Percentiles rank a stretch among this genome's conserved stretches.
phyloP scores from a whole-genome alignment of 2,797 vertebrate species.

The Columba guinea region DNA sequence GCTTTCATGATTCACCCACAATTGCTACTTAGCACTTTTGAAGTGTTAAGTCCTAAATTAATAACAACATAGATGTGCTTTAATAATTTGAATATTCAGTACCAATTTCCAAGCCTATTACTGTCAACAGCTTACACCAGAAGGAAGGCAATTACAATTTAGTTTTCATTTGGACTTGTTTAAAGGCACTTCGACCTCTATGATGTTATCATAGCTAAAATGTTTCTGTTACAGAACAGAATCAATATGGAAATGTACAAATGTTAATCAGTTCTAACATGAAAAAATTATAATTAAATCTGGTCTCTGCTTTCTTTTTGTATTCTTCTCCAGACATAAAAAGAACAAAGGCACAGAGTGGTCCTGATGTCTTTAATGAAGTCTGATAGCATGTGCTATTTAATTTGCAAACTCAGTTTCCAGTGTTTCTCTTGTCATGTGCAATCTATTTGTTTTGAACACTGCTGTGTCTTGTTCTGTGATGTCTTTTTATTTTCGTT shows the following conservation, averaged over 20 bases:
- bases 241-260: background rate
- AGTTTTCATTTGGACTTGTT: background rate
- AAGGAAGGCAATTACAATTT: background rate
- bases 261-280: background rate
- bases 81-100: background rate
- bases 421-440: background rate
- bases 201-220: background rate
- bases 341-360: background rate
- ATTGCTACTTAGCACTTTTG: background rate
- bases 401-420: background rate
- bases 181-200: background rate
- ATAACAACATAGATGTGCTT: background rate
- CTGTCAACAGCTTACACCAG: background rate
- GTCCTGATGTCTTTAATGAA: background rate
- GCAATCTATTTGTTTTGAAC: background rate
- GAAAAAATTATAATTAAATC: slow-evolving; percentile 24
- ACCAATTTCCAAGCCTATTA: background rate
- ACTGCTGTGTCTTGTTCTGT: background rate
- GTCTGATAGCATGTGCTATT: background rate
- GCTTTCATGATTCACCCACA: background rate
- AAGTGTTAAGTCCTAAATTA: background rate
- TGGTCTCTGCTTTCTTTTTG: background rate
- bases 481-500: background rate
- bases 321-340: background rate
- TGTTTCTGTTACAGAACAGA: background rate